Evolutionary conservation across 2,113 vertebrate genomes (phyloP).

Genomic region (Calidris pygmaea): DNA sequence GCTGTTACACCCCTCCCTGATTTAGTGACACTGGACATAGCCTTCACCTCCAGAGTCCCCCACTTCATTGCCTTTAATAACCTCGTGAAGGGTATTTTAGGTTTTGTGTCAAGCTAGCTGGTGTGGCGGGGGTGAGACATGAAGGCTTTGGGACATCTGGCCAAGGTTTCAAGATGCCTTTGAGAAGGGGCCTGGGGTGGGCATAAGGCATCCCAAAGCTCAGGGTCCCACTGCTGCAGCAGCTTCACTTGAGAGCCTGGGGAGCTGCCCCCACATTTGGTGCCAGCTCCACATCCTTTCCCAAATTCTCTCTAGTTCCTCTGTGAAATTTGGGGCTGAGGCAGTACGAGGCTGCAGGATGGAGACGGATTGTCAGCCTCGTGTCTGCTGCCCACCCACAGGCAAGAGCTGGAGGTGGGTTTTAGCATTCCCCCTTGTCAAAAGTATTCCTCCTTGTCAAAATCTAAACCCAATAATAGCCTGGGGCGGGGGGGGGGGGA

Average conservation of each 20-base stretch:
- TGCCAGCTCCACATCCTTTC: neutral
- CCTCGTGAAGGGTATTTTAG: neutral
- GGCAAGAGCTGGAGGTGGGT: neutral
- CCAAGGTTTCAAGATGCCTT: neutral
- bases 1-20: neutral
- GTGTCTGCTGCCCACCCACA: neutral
- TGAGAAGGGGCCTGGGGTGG: neutral
- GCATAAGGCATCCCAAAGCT: neutral
- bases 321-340: neutral
- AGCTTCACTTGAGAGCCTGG: neutral
- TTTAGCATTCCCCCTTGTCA: neutral
- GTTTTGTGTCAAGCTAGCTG: neutral
- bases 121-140: neutral
- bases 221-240: neutral
- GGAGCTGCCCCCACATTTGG: fast-evolving
- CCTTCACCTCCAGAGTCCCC: neutral
- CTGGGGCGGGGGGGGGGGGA: neutral
- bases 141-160: neutral
- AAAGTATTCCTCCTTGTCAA: neutral
- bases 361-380: fast-evolving
- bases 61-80: slow-evolving; percentile 11
- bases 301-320: neutral
- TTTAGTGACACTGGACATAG: neutral
- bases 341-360: fast-evolving
- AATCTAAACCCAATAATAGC: neutral